Percentiles rank a stretch among this genome's conserved stretches.
These are phyloP conservation scores for Andrena dorsata DNA, from an alignment of 2,888 invertebrate genomes.

Conservation along the genomic window DNA sequence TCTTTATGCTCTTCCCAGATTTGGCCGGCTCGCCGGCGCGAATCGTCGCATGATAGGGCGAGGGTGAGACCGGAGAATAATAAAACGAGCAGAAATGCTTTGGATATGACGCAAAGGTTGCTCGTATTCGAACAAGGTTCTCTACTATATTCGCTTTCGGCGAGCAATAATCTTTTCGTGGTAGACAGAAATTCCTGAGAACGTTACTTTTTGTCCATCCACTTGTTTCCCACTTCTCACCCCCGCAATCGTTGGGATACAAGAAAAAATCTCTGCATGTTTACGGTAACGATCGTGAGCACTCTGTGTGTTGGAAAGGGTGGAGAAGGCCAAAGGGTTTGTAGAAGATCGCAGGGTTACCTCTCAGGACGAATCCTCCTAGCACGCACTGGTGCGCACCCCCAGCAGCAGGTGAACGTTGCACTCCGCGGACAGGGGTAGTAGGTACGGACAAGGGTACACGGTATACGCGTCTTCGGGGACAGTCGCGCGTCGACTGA, in stretches of 20 bases:
- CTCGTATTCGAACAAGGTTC: not conserved
- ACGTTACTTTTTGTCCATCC: conserved; percentile 29
- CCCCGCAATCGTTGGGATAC: not conserved
- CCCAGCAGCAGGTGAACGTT: not conserved
- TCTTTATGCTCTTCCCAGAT: conserved; percentile 50
- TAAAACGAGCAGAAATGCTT: conserved; percentile 44
- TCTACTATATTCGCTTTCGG: not conserved
- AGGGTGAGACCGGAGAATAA: conserved; percentile 54
- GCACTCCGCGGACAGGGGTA: conserved; percentile 24
- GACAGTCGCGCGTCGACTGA: conserved; percentile 80
- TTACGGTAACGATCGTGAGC: not conserved
- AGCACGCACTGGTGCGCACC: conserved; percentile 34
- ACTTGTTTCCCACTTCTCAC: conserved; percentile 21
- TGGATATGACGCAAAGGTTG: conserved; percentile 22
- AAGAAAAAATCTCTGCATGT: not conserved
- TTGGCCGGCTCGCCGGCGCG: conserved; percentile 48
- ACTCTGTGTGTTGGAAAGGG: not conserved
- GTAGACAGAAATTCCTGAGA: no score
- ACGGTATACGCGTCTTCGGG: conserved; percentile 48
- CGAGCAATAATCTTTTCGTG: not conserved
- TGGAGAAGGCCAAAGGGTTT: not conserved
- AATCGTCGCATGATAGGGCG: conserved; percentile 64
- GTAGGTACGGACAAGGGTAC: conserved; percentile 15
- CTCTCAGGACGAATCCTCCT: conserved; percentile 53
- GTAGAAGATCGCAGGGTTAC: conserved; percentile 28